phyloP scores from a whole-genome alignment of 1,140 invertebrate species.

The Scylla paramamosain region DNA sequence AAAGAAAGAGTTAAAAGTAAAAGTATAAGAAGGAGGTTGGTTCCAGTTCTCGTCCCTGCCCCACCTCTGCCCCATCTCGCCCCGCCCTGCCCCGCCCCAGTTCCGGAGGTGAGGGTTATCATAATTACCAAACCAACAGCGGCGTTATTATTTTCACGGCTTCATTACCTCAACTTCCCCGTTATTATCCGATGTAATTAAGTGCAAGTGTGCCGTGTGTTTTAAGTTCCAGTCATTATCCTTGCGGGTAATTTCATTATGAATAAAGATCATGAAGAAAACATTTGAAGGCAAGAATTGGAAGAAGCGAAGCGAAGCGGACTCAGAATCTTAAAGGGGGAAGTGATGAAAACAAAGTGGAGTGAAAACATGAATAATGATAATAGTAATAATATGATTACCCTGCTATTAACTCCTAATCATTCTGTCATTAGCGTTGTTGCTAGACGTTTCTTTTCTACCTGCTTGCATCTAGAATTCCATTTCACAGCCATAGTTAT shows the following conservation, averaged over 20 bases:
- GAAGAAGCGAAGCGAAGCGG: background rate
- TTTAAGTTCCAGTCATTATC: background rate
- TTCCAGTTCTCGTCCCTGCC: background rate
- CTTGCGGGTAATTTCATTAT: background rate
- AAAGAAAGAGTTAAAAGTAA: background rate
- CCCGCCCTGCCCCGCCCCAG: background rate
- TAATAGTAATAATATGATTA: no score
- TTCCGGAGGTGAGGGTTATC: background rate
- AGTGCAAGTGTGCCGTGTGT: background rate
- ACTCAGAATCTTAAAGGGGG: background rate
- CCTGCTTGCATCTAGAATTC: no score
- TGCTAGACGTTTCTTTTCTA: no score
- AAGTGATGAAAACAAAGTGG: background rate
- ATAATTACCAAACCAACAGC: constrained; percentile 2
- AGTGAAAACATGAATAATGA: no score
- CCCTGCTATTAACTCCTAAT: no score
- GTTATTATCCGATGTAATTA: constrained; percentile 4
- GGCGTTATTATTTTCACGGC: background rate
- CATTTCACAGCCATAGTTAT: no score
- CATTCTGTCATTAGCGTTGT: no score
- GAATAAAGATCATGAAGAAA: constrained; percentile 15
- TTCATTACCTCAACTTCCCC: constrained; percentile 13
- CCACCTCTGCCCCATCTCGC: background rate
- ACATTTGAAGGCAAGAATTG: background rate
- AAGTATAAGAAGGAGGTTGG: background rate